A percentile compares a stretch with the other conserved stretches of the same genome.
phyloP scores from a whole-genome alignment of 2,888 invertebrate species.

The Stenolophus ochropezus region DNA sequence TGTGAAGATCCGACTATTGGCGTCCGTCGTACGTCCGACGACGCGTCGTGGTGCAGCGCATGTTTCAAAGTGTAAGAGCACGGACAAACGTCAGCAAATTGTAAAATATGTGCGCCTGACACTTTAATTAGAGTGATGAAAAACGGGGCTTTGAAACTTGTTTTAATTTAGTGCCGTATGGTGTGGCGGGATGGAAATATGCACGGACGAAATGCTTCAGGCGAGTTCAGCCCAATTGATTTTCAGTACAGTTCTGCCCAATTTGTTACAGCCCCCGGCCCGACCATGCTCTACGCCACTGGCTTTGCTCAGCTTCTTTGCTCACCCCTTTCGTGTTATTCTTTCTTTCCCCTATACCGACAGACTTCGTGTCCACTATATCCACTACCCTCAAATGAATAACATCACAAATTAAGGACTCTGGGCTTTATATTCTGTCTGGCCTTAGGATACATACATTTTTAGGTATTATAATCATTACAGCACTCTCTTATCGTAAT shows the following conservation, averaged over 20 bases:
- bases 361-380: neutral
- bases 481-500: neutral
- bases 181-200: constrained; percentile 59
- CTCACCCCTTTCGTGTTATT: neutral
- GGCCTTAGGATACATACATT: neutral
- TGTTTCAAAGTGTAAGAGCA: constrained; percentile 15
- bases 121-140: constrained; percentile 72
- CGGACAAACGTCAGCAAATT: constrained; percentile 65
- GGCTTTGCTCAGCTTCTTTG: neutral
- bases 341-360: neutral
- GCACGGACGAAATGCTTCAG: constrained; percentile 46
- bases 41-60: neutral
- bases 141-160: constrained; percentile 71
- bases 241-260: constrained; percentile 48
- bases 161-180: constrained; percentile 70
- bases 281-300: constrained; percentile 12
- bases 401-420: neutral
- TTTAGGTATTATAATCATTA: neutral
- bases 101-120: constrained; percentile 71
- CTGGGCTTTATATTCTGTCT: neutral
- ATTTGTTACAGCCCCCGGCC: constrained; percentile 23
- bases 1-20: neutral
- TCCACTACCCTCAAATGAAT: neutral
- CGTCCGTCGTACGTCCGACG: neutral
- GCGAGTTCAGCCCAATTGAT: constrained; percentile 53